These are phyloP conservation scores for Anhinga anhinga DNA, from an alignment of 2,113 vertebrate genomes.

Conservation along the genomic window DNA sequence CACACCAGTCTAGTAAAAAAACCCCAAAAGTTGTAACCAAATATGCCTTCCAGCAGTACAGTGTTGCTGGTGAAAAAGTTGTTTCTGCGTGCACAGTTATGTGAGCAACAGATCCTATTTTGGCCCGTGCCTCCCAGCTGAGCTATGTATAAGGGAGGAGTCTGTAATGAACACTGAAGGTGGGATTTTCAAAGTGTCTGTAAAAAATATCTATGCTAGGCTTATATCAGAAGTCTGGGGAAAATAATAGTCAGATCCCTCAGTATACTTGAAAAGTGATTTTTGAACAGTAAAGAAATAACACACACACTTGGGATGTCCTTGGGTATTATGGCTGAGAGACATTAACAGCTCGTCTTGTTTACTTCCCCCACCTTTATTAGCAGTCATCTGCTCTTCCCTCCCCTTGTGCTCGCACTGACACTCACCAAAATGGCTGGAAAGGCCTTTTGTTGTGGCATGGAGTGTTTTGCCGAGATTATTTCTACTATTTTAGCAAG, in stretches of 20 bases:
- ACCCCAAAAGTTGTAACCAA: not conserved
- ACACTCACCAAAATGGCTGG: not conserved
- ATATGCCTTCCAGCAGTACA: not conserved
- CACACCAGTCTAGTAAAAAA: not conserved
- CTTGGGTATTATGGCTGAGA: not conserved
- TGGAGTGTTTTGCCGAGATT: not conserved
- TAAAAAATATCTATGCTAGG: not conserved
- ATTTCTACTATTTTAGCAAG: not conserved
- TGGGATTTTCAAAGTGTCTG: not conserved
- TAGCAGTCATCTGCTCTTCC: not conserved
- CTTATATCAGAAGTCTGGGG: not conserved
- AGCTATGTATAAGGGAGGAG: not conserved
- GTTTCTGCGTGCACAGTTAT: not conserved
- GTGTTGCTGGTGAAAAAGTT: not conserved
- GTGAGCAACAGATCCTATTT: not conserved
- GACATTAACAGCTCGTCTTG: not conserved
- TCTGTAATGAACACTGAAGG: not conserved
- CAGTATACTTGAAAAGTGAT: not conserved
- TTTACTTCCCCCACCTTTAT: not conserved
- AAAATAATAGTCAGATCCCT: not conserved
- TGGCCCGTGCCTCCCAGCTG: not conserved
- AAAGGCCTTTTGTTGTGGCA: not conserved
- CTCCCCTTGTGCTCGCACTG: not conserved
- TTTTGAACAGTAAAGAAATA: not conserved
- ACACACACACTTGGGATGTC: not conserved